Percentiles rank a stretch among this genome's conserved stretches.
phyloP scores from a whole-genome alignment of 2,797 vertebrate species.

The Micromesistius poutassou region DNA sequence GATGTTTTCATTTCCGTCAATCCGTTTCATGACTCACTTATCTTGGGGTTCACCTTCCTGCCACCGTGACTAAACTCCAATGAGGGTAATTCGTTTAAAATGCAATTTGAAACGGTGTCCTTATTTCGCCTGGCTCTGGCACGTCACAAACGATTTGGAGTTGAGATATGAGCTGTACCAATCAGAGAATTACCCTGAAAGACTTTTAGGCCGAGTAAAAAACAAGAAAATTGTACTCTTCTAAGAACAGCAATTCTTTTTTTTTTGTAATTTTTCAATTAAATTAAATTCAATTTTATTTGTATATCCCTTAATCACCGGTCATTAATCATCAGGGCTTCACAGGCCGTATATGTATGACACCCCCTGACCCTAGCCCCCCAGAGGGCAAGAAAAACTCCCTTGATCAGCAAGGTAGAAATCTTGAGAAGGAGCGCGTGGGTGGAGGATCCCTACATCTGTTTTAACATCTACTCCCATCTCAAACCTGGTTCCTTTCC shows the following conservation, averaged over 20 bases:
- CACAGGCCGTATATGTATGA: no score
- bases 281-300: no score
- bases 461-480: not conserved
- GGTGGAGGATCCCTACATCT: not conserved
- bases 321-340: no score
- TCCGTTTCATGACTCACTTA: constrained; percentile 11
- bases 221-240: not conserved
- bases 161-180: not conserved
- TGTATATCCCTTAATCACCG: no score
- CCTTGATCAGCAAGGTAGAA: no score
- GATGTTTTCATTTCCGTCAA: constrained; percentile 8
- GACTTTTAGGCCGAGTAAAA: not conserved
- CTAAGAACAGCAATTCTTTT: not conserved
- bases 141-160: not conserved
- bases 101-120: not conserved
- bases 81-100: constrained; percentile 9
- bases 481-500: not conserved
- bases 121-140: not conserved
- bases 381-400: no score
- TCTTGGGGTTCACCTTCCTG: constrained; percentile 3
- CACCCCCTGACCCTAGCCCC: no score
- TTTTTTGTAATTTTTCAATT: not conserved
- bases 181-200: not conserved
- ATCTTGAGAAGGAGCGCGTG: no score
- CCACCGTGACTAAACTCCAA: constrained; percentile 3